Conservation (phyloP, 2,113 vertebrate species). For the Morone chrysops region DNA sequence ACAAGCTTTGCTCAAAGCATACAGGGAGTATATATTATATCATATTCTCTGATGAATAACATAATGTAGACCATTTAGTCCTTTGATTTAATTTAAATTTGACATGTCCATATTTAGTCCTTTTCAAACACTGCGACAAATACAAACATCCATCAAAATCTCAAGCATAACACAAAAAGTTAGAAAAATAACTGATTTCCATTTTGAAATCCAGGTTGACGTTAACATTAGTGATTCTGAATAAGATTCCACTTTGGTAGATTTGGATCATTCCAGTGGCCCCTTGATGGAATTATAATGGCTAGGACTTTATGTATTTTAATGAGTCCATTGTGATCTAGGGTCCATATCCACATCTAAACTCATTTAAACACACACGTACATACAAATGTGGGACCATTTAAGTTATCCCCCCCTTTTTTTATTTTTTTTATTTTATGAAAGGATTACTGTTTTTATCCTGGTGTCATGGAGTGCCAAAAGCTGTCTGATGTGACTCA, state of each 20-base stretch:
- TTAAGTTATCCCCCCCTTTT: neutral
- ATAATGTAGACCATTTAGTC: conserved; percentile 24
- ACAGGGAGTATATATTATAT: neutral
- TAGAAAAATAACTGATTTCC: too few species aligned
- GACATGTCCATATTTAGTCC: too few species aligned
- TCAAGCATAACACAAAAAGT: too few species aligned
- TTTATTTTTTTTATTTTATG: neutral
- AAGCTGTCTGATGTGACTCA: conserved; percentile 9
- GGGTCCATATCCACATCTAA: neutral
- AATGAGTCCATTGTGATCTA: conserved; percentile 32
- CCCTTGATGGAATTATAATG: conserved; percentile 48
- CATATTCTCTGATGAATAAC: conserved; percentile 12
- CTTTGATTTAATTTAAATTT: neutral
- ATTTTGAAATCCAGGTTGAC: neutral
- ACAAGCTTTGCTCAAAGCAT: conserved; percentile 3
- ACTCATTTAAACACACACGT: conserved; percentile 1
- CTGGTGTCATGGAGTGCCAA: neutral
- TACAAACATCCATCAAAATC: too few species aligned
- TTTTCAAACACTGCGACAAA: too few species aligned
- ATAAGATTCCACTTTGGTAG: conserved; percentile 22
- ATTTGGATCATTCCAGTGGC: conserved; percentile 25
- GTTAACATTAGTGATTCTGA: conserved; percentile 51
- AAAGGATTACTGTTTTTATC: conserved; percentile 1
- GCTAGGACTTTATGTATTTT: conserved; percentile 25
- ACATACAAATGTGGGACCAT: neutral